phyloP scores from a whole-genome alignment of 2,797 vertebrate species.

The Ispidina lecontei region DNA sequence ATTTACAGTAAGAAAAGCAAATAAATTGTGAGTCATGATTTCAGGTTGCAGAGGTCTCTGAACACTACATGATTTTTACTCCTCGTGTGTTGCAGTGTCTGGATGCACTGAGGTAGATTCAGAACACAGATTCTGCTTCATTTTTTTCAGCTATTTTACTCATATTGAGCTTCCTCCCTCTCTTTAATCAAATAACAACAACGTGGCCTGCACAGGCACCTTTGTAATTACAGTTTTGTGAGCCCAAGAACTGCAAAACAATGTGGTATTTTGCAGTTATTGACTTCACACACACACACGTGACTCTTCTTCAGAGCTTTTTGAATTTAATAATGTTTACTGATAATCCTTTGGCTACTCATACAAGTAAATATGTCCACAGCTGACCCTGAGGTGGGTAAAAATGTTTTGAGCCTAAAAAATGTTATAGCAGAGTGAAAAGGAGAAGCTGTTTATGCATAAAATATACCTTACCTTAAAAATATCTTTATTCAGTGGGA shows the following conservation, averaged over 20 bases:
- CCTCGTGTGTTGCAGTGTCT: conserved; percentile 18
- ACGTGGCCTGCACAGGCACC: background rate
- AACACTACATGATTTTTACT: conserved; percentile 5
- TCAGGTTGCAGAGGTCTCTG: conserved; percentile 3
- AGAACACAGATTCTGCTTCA: conserved; percentile 27
- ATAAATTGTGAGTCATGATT: conserved; percentile 26
- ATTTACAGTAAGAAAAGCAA: conserved; percentile 33
- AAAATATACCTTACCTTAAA: background rate
- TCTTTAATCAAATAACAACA: background rate
- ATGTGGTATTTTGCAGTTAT: background rate
- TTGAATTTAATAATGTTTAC: conserved; percentile 9
- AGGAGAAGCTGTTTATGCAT: background rate
- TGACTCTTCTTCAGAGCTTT: conserved; percentile 11
- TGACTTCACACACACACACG: background rate
- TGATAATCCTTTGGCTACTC: conserved; percentile 28
- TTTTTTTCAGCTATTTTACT: background rate
- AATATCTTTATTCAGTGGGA: background rate
- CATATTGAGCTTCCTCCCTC: background rate
- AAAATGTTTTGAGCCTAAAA: background rate
- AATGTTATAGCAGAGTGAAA: background rate
- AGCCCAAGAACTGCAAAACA: background rate
- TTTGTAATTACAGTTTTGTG: background rate
- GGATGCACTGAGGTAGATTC: conserved; percentile 47
- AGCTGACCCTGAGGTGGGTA: background rate
- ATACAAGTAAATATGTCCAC: background rate